phyloP scores from a whole-genome alignment of 2,113 vertebrate genomes.

The Aptenodytes forsteri region DNA sequence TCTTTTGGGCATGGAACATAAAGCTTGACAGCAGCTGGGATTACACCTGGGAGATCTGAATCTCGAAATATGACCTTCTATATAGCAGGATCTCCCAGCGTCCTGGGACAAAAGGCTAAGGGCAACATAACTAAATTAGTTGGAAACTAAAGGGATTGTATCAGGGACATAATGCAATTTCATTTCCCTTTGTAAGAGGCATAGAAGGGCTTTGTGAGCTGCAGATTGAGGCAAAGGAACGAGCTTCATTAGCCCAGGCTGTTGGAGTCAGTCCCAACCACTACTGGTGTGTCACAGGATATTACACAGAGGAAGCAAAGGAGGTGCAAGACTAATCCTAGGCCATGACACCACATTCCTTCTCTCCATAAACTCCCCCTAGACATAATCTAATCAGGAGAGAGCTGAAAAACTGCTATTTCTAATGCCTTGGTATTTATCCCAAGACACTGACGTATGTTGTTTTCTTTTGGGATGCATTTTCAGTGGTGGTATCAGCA shows the following conservation, averaged over 20 bases:
- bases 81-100: neutral
- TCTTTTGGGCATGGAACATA: neutral
- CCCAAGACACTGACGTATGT: neutral
- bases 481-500: neutral
- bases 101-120: neutral
- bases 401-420: neutral
- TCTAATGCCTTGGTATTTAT: neutral
- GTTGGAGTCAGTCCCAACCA: neutral
- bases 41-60: neutral
- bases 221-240: neutral
- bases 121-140: neutral
- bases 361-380: neutral
- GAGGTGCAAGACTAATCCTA: neutral
- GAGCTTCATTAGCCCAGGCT: neutral
- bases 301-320: fast-evolving
- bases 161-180: neutral
- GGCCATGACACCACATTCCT: neutral
- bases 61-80: neutral
- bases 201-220: neutral
- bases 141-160: neutral
- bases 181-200: neutral
- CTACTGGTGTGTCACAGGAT: neutral
- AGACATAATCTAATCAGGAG: neutral
- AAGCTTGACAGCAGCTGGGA: neutral
- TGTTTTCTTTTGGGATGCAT: neutral